Evolutionary conservation across 2,888 invertebrate genomes (phyloP).

Genomic region (Globia sparganii): DNA sequence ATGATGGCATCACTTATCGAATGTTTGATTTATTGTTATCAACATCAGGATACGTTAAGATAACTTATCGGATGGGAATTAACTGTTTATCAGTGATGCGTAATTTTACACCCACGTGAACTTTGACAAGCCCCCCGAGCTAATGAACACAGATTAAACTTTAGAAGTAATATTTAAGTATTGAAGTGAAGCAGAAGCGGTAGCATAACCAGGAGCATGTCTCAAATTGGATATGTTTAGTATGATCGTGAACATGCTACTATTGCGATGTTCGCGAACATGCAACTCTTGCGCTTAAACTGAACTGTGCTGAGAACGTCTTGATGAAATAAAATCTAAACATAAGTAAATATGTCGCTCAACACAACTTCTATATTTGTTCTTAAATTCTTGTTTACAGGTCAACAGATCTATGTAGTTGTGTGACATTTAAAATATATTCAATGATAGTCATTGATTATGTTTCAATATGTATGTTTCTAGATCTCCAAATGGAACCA

Average conservation of each 20-base stretch:
- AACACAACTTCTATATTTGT: neutral
- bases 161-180: neutral
- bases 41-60: conserved; percentile 37
- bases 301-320: neutral
- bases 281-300: conserved; percentile 17
- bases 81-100: conserved; percentile 21
- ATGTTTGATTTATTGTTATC: conserved; percentile 16
- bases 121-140: neutral
- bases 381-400: conserved; percentile 1
- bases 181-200: neutral
- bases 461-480: neutral
- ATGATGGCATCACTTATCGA: conserved; percentile 19
- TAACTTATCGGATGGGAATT: conserved; percentile 27
- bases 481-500: conserved; percentile 9
- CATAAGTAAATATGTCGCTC: neutral
- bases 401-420: neutral
- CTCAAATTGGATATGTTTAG: neutral
- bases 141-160: conserved; percentile 4
- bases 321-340: neutral
- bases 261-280: conserved; percentile 2
- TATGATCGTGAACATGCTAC: conserved; percentile 20
- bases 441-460: neutral
- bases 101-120: neutral
- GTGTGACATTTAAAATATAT: neutral
- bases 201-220: conserved; percentile 1